Evolutionary conservation across 1,140 invertebrate genomes (phyloP).

Genomic region (Trachymyrmex cornetzi): DNA sequence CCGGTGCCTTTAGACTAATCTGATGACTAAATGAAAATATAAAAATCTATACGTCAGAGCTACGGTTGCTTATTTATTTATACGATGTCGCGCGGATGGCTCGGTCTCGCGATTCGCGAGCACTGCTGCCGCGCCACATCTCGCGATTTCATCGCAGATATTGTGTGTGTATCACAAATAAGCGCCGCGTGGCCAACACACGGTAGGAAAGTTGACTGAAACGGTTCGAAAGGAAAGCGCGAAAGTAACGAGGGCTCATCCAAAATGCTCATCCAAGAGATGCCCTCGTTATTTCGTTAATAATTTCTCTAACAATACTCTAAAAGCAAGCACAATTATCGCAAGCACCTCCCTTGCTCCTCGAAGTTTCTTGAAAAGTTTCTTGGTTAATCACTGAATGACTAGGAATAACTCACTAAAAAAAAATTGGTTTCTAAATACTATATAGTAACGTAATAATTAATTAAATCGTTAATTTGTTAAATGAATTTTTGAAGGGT

Average conservation of each 20-base stretch:
- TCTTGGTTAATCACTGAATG: neutral
- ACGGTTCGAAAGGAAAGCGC: neutral
- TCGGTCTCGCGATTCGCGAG: slow-evolving; percentile 29
- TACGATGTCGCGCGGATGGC: slow-evolving; percentile 17
- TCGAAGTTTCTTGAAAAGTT: neutral
- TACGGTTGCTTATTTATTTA: slow-evolving; percentile 51
- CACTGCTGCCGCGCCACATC: neutral
- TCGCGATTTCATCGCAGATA: neutral
- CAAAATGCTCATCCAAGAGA: neutral
- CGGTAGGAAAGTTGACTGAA: slow-evolving; percentile 1
- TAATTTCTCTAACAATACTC: neutral
- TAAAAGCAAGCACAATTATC: neutral
- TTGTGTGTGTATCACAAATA: slow-evolving; percentile 36
- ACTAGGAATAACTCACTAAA: slow-evolving; percentile 16
- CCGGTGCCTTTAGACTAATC: slow-evolving; percentile 55
- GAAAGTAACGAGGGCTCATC: slow-evolving; percentile 1
- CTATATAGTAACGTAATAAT: neutral
- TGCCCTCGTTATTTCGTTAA: neutral
- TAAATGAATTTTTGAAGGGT: neutral
- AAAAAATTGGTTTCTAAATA: slow-evolving; percentile 14
- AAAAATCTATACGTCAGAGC: slow-evolving; percentile 65
- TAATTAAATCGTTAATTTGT: neutral
- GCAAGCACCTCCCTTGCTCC: neutral
- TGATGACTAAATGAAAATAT: slow-evolving; percentile 67
- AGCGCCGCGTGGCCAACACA: neutral